Percentiles rank a stretch among this genome's conserved stretches.
Conservation (phyloP, 2,888 invertebrate species). For the Acleris holmiana region DNA sequence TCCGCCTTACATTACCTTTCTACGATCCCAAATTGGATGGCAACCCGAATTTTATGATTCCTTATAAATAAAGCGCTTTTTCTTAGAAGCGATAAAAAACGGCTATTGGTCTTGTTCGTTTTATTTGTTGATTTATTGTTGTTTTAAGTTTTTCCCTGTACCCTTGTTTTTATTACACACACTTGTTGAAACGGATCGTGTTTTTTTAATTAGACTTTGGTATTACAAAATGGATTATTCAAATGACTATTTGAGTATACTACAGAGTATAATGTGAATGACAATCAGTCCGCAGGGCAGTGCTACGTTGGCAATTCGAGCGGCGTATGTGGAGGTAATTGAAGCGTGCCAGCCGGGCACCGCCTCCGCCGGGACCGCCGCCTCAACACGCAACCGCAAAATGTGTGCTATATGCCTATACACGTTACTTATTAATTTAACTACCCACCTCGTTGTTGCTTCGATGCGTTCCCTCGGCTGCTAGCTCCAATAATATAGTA, state of each 20-base stretch:
- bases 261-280: conserved; percentile 57
- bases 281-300: conserved; percentile 52
- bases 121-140: conserved; percentile 36
- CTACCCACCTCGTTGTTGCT: conserved; percentile 14
- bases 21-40: conserved; percentile 39
- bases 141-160: conserved; percentile 26
- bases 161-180: conserved; percentile 23
- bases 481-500: conserved; percentile 8
- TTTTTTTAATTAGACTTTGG: conserved; percentile 8
- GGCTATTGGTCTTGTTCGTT: conserved; percentile 32
- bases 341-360: conserved; percentile 64
- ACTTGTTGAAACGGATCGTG: conserved; percentile 18
- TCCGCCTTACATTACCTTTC: conserved; percentile 42
- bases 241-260: conserved; percentile 44
- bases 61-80: conserved; percentile 39
- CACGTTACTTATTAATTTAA: conserved; percentile 30
- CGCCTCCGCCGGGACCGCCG: conserved; percentile 58
- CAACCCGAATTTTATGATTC: conserved; percentile 40
- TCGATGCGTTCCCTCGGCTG: conserved; percentile 9
- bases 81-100: conserved; percentile 34
- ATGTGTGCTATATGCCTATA: conserved; percentile 31
- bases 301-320: conserved; percentile 64
- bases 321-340: conserved; percentile 71
- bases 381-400: conserved; percentile 39
- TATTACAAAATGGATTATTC: conserved; percentile 18